phyloP scores from a whole-genome alignment of 2,888 invertebrate genomes.

The Dione juno region DNA sequence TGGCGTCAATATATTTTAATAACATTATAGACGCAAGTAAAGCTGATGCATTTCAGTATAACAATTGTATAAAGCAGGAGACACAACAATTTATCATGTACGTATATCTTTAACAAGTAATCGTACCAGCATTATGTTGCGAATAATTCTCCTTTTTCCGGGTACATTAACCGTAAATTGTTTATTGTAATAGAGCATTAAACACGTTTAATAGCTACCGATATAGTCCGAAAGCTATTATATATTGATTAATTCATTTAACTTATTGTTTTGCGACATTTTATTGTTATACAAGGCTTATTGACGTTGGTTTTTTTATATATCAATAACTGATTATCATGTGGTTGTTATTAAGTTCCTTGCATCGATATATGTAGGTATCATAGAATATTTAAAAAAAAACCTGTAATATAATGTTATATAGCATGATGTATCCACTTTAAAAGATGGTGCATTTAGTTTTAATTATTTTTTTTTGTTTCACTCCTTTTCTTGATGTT shows the following conservation, averaged over 20 bases:
- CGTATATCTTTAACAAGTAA: conserved; percentile 2
- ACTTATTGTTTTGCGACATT: conserved; percentile 20
- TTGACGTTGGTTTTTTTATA: conserved; percentile 11
- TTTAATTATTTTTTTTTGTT: too few relatives aligned
- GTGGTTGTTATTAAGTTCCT: not conserved
- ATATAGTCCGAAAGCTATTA: conserved; percentile 23
- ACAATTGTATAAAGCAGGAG: not conserved
- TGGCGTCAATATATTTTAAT: too few relatives aligned
- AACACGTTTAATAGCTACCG: conserved; percentile 48
- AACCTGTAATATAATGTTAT: too few relatives aligned
- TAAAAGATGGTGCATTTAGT: too few relatives aligned
- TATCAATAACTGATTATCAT: not conserved
- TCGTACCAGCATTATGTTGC: conserved; percentile 6
- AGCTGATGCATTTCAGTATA: not conserved
- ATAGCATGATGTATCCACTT: too few relatives aligned
- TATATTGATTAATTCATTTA: conserved; percentile 28
- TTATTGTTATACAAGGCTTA: conserved; percentile 8
- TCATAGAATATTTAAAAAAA: too few relatives aligned
- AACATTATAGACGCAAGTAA: not conserved
- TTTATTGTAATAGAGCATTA: conserved; percentile 54
- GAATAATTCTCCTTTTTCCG: conserved; percentile 52
- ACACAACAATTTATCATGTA: not conserved
- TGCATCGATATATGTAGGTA: not conserved
- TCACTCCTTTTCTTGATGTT: too few relatives aligned
- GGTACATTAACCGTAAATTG: conserved; percentile 54